These are phyloP conservation scores for Dinoponera quadriceps DNA, from an alignment of 1,140 invertebrate species.

Conservation along the genomic window DNA sequence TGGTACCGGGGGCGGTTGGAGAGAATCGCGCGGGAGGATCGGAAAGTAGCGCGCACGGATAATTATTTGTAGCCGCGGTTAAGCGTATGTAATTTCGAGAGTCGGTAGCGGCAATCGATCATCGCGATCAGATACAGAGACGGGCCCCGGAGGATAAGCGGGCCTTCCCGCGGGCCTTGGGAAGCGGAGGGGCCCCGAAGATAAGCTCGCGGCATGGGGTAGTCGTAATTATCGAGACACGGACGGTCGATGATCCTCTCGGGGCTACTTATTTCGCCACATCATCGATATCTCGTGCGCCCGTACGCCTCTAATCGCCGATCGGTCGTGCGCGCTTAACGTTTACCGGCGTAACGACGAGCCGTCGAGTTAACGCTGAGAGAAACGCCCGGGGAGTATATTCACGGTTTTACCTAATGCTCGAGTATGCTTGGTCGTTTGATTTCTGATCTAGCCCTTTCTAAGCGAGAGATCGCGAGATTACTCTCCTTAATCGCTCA, in stretches of 20 bases:
- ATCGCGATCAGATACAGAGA: constrained; percentile 73
- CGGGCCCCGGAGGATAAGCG: constrained; percentile 60
- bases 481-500: too few species aligned
- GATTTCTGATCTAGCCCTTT: constrained; percentile 4
- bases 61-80: constrained; percentile 72
- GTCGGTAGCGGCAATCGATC: constrained; percentile 79
- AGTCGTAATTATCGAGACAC: constrained; percentile 78
- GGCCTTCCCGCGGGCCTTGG: constrained; percentile 42
- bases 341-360: constrained; percentile 29
- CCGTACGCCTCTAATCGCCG: constrained; percentile 53
- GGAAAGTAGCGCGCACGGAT: constrained; percentile 67
- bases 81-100: constrained; percentile 76
- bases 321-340: constrained; percentile 43
- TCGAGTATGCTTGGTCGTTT: too few species aligned
- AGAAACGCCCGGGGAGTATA: constrained; percentile 14
- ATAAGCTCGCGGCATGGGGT: constrained; percentile 77
- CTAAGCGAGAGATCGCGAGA: too few species aligned
- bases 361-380: constrained; percentile 30
- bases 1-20: background rate
- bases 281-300: constrained; percentile 69
- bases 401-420: constrained; percentile 14
- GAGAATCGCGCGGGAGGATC: constrained; percentile 68
- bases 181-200: constrained; percentile 67
- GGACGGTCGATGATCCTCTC: constrained; percentile 75
- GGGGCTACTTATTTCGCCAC: constrained; percentile 69